Conservation (phyloP, 1,140 invertebrate species). For the Zaprionus inermis region DNA sequence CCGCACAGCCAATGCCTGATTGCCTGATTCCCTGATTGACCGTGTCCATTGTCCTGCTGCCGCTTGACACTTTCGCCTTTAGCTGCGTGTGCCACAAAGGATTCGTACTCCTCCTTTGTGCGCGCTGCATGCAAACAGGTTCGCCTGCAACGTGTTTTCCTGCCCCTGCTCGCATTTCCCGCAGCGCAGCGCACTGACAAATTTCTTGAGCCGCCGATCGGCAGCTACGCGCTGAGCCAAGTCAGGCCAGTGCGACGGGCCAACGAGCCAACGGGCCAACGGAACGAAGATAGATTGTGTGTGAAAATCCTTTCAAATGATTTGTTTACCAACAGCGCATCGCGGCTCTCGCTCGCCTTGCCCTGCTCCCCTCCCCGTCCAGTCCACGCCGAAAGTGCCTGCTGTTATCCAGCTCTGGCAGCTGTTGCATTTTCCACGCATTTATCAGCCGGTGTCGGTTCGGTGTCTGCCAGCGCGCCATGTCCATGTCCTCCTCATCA, state of each 20-base stretch:
- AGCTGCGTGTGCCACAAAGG: constrained; percentile 32
- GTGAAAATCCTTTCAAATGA: constrained; percentile 83
- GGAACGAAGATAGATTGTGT: constrained; percentile 78
- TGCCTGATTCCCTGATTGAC: not conserved
- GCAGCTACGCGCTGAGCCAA: constrained; percentile 19
- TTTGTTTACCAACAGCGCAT: constrained; percentile 79
- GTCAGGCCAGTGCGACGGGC: constrained; percentile 10
- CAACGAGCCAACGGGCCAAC: not conserved
- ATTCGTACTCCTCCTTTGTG: constrained; percentile 3
- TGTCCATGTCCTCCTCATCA: constrained; percentile 67
- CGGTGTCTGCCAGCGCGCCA: constrained; percentile 37
- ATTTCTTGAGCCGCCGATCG: constrained; percentile 46
- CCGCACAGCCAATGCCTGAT: constrained; percentile 14
- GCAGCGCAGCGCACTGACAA: constrained; percentile 45
- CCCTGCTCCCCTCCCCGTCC: constrained; percentile 34
- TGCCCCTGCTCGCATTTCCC: constrained; percentile 6
- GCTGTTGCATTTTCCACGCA: constrained; percentile 83
- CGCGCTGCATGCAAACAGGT: constrained; percentile 44
- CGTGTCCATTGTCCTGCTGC: constrained; percentile 44
- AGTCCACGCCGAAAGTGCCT: constrained; percentile 19
- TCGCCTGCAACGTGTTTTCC: constrained; percentile 16
- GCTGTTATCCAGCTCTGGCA: constrained; percentile 74
- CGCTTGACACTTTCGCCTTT: constrained; percentile 47
- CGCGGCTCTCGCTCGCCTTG: constrained; percentile 17
- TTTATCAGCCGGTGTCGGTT: constrained; percentile 66